Evolutionary conservation across 1,140 invertebrate genomes (phyloP).

Genomic region (Philaenus spumarius): DNA sequence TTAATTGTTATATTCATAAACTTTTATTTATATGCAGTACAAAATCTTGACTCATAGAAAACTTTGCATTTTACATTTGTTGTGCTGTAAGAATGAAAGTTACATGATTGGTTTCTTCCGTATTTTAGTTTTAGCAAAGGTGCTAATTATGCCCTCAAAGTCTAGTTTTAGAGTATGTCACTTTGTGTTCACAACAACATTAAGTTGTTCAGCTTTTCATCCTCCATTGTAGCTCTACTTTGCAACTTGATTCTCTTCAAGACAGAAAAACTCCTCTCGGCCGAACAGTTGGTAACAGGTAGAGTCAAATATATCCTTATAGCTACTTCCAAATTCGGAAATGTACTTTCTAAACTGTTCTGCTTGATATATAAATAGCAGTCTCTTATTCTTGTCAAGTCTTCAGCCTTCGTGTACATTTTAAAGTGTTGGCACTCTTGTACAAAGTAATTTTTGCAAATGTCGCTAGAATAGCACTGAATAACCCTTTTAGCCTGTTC

Average conservation of each 20-base stretch:
- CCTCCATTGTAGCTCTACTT: slow-evolving; percentile 5
- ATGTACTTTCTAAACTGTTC: slow-evolving; percentile 3
- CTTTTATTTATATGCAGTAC: too few relatives aligned
- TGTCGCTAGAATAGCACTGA: background rate
- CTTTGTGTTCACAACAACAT: slow-evolving; percentile 9
- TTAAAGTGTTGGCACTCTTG: slow-evolving; percentile 7
- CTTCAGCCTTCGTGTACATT: background rate
- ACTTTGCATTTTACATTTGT: too few relatives aligned
- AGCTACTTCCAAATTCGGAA: background rate
- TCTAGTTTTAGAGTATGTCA: too few relatives aligned
- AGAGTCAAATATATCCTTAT: background rate
- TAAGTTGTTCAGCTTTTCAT: background rate
- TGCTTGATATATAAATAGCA: background rate
- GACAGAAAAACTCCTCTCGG: background rate
- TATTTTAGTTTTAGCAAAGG: too few relatives aligned
- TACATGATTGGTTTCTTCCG: too few relatives aligned
- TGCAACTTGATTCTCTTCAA: background rate
- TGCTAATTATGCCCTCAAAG: too few relatives aligned
- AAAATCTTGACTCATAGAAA: too few relatives aligned
- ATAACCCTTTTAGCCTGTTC: background rate
- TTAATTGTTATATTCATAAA: too few relatives aligned
- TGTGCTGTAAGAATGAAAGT: too few relatives aligned
- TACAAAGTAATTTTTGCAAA: background rate
- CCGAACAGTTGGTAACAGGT: background rate
- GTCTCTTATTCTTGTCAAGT: background rate